These are phyloP conservation scores for Mormyrops attenuatus DNA, from an alignment of 2,797 vertebrate genomes.

Conservation along the genomic window DNA sequence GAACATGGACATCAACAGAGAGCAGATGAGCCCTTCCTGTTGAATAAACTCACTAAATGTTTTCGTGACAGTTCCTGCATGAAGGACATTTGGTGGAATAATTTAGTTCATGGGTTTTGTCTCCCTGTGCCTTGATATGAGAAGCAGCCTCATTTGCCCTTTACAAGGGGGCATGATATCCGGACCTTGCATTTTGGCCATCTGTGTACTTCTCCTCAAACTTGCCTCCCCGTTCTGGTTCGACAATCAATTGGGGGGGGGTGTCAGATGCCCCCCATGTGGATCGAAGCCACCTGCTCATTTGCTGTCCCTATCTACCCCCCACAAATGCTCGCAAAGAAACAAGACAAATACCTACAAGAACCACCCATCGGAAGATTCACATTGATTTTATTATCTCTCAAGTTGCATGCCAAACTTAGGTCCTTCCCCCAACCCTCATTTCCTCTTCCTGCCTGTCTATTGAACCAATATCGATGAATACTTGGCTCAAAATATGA, in stretches of 20 bases:
- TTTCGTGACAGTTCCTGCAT: neutral
- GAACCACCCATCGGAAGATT: neutral
- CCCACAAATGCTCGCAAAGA: neutral
- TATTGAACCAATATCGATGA: neutral
- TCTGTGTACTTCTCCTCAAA: neutral
- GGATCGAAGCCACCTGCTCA: neutral
- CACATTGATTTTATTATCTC: neutral
- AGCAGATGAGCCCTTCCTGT: neutral
- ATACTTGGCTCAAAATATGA: neutral
- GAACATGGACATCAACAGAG: neutral
- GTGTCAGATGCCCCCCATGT: neutral
- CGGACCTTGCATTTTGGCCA: neutral
- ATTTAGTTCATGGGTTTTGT: neutral
- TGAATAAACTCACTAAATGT: constrained; percentile 3
- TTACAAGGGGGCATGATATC: neutral
- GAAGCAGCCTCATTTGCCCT: neutral
- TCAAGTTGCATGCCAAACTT: neutral
- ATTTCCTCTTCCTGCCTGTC: neutral
- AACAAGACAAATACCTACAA: neutral
- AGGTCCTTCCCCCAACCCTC: neutral
- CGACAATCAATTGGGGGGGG: neutral
- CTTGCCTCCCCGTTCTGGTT: neutral
- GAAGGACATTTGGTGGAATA: neutral
- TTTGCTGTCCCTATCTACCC: neutral
- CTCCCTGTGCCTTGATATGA: neutral